A percentile compares a stretch with the other conserved stretches of the same genome.
phyloP scores from a whole-genome alignment of 2,797 vertebrate genomes.

The Hafferia zeledoni region DNA sequence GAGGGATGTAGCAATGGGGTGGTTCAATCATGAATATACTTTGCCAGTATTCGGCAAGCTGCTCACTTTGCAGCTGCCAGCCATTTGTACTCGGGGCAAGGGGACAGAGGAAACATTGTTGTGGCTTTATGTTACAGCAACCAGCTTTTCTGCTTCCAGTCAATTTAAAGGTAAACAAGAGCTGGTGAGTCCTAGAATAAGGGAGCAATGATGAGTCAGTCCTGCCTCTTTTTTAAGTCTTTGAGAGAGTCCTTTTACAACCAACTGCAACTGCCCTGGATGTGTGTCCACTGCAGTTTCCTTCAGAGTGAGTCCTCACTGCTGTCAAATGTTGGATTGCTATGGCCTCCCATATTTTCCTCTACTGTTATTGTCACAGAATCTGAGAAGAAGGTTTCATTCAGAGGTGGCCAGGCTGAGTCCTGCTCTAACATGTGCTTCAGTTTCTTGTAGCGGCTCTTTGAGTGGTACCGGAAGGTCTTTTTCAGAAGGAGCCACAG shows the following conservation, averaged over 20 bases:
- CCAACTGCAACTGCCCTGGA: not conserved
- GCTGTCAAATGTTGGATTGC: conserved; percentile 78
- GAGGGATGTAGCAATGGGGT: not conserved
- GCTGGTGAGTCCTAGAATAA: not conserved
- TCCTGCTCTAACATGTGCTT: conserved; percentile 64
- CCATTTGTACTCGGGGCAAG: not conserved
- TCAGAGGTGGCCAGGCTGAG: conserved; percentile 75
- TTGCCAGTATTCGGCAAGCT: not conserved
- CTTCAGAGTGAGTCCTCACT: conserved; percentile 55
- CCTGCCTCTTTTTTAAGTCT: not conserved
- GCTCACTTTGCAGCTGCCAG: not conserved
- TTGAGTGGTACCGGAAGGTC: conserved; percentile 65
- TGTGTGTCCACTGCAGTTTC: not conserved
- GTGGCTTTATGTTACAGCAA: not conserved
- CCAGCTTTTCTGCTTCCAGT: not conserved
- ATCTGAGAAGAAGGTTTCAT: conserved; percentile 60
- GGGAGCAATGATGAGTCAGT: not conserved
- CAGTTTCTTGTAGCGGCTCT: conserved; percentile 76
- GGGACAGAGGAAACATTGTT: not conserved
- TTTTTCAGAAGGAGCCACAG: conserved; percentile 76
- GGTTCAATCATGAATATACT: not conserved
- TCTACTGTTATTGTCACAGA: not conserved
- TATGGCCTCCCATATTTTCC: conserved; percentile 58
- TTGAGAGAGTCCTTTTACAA: not conserved
- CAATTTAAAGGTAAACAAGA: not conserved